Base-by-base conservation (phyloP, 2,113 vertebrate genomes). In the Hucho hucho region DNA sequence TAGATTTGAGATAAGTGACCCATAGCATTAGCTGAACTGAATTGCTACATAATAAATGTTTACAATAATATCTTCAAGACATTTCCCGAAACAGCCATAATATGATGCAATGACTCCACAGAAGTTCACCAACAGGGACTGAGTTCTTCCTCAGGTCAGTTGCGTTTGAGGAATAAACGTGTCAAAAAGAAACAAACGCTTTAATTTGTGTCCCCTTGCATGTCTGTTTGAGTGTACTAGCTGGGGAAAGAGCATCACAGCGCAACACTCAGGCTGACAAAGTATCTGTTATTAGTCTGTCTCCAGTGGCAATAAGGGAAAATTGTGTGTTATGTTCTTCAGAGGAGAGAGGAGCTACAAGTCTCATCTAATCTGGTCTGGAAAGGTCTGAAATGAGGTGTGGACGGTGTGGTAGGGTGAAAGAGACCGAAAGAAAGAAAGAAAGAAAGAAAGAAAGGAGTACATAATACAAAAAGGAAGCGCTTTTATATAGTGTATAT, bases 51-150 rank as follows among this genome's bases (percentile, higher is more conserved):
- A 43, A 53, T 11, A 3, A 18, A 53, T 18, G 49, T 43, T 43
- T 43, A 53, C 49, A 53, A 5, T 14, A 18, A 4, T 12, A 18
- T 18, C 49, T 53, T 53, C 16, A 5, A 18, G 14, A 53, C 16
- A 53, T 4, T 16, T 18, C 78, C 73, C 75, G 47, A 75, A 81
- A 73, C 75, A 26, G 74, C 78, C 75, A 65, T 78, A 84, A 79
- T 70, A 66, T 64, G 18, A 16, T 56, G 29, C 68, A 22, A 28
- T 0, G 22, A n/a, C 73, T 65, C 65, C 61, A 72, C 61, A 37
- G 72, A 61, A 12, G 2, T 46, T 75, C 69, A 29, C 46, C 77
- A 37, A 49, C 5, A 7, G 65, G n/a, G 72, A 77, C 49, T 53
- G 16, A 53, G 49, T 53, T 13, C 47, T 46, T 74, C 29, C 59